Evolutionary conservation across 2,797 vertebrate species (phyloP).

Genomic region (Neomorphus geoffroyi): DNA sequence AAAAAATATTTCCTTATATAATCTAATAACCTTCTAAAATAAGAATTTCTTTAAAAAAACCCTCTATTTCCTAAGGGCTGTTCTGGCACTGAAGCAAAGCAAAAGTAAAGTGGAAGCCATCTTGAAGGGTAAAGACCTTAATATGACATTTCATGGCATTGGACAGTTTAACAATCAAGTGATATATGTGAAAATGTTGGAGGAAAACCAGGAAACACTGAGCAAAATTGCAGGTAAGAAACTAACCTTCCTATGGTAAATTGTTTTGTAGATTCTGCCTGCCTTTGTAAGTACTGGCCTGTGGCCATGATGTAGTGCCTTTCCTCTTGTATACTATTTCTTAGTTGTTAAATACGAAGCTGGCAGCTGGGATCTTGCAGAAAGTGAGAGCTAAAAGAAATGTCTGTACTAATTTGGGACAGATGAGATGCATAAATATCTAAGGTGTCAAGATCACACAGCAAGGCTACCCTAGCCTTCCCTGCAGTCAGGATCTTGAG

Average conservation of each 20-base stretch:
- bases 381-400: not conserved
- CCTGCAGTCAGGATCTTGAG: too few species aligned
- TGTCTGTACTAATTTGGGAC: not conserved
- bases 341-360: not conserved
- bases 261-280: not conserved
- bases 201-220: slow-evolving; percentile 20
- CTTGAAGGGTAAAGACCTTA: slow-evolving; percentile 47
- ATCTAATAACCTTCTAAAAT: not conserved
- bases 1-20: not conserved
- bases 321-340: not conserved
- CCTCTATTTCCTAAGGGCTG: slow-evolving; percentile 21
- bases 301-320: not conserved
- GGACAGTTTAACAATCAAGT: slow-evolving; percentile 61
- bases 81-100: slow-evolving; percentile 55
- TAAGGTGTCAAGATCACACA: not conserved
- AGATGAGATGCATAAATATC: not conserved
- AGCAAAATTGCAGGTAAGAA: slow-evolving; percentile 40
- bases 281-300: not conserved
- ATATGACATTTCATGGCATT: slow-evolving; percentile 47
- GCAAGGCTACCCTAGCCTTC: not conserved
- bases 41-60: not conserved
- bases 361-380: not conserved
- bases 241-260: not conserved
- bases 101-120: slow-evolving; percentile 55
- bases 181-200: slow-evolving; percentile 56